Evolutionary conservation across 2,888 invertebrate genomes (phyloP), one percentile per base, ranked within the genome.

Genomic region (Perizoma affinitatum): DNA sequence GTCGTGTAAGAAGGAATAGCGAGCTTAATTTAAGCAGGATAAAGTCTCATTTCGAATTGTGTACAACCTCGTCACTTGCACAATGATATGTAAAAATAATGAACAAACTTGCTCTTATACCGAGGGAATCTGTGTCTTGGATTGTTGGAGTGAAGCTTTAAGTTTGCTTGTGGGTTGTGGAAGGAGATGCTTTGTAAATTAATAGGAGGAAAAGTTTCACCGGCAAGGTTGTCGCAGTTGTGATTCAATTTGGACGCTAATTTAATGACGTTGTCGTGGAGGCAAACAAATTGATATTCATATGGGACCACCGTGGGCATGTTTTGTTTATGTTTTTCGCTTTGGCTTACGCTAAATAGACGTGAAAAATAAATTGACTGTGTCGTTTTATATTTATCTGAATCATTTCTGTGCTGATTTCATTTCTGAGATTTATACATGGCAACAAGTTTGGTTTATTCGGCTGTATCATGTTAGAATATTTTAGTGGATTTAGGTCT

Each of bases 41-140:
- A 89, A 71, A 79, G 89, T 87, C 74, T 75, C 74, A 78, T 86
- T 87, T 87, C 65, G 76, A 73, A 70, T 74, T 67, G 69, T 71
- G 65, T 69, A 66, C 61, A 59, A 63, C 66, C 75, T 82, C 82
- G 90, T 90, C 90, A 88, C 88, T 91, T 90, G 89, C 89, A 92
- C 91, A 92, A 91, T 91, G 88, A 88, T 87, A 91, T 91, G 91
- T 91, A 92, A 92, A 92, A 92, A 92, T 92, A 91, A 92, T 92
- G 91, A 91, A 91, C 89, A 90, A 90, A 90, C 90, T 89, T 88
- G 78, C 74, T 65, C 61, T 74, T 67, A 67, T 63, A 66, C 61
- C 73, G 75, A 70, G 71, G 84, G 73, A 90, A 81, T 78, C 78
- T 84, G 75, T 78, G 75, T 82, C 87, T 83, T 91, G 74, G 70